Evolutionary conservation across 2,888 invertebrate species (phyloP).

Genomic region (Syrphus vitripennis): DNA sequence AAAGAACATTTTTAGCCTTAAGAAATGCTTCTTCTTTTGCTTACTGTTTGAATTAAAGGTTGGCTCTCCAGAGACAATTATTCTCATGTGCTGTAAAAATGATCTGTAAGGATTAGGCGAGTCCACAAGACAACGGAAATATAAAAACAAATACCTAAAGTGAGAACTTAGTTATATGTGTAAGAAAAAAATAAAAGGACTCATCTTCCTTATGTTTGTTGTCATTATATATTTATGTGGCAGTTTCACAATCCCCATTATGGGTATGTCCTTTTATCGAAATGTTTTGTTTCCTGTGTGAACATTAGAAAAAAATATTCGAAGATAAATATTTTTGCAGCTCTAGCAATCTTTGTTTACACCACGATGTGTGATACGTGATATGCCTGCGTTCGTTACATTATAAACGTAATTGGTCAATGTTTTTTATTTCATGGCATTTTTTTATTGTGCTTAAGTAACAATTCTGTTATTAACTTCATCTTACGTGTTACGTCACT

Average conservation of each 20-base stretch:
- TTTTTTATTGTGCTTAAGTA: background rate
- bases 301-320: constrained; percentile 41
- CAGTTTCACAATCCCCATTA: background rate
- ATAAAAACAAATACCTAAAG: background rate
- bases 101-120: background rate
- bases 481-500: background rate
- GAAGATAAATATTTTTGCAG: constrained; percentile 47
- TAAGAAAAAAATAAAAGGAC: background rate
- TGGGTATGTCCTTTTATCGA: constrained; percentile 35
- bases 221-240: constrained; percentile 2
- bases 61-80: constrained; percentile 34
- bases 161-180: background rate
- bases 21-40: constrained; percentile 18
- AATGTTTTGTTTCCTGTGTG: constrained; percentile 33
- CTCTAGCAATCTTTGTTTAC: constrained; percentile 34
- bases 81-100: constrained; percentile 3
- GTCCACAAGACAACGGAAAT: background rate
- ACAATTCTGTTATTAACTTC: background rate
- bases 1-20: constrained; percentile 30
- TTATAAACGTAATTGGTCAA: constrained; percentile 9
- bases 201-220: background rate
- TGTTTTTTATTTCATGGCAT: background rate
- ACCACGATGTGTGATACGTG: constrained; percentile 8
- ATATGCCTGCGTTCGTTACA: background rate
- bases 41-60: constrained; percentile 11